phyloP scores from a whole-genome alignment of 2,888 invertebrate genomes.

The Eumacrocentrus americanus region DNA sequence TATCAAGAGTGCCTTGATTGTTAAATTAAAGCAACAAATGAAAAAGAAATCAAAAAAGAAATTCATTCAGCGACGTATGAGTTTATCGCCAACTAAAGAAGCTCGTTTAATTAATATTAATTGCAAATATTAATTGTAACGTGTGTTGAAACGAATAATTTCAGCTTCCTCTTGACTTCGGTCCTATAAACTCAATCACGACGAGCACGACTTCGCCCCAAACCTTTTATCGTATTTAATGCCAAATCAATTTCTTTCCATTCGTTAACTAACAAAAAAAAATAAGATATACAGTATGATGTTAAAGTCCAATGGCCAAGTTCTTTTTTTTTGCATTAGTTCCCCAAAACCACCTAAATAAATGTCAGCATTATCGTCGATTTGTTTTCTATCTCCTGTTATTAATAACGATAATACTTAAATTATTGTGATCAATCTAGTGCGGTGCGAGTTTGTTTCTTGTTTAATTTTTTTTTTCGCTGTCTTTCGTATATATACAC shows the following conservation, averaged over 20 bases:
- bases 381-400: slow-evolving; percentile 2
- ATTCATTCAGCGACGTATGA: background rate
- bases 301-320: no score
- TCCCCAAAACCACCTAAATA: background rate
- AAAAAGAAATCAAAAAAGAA: no score
- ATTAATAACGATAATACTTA: slow-evolving; percentile 9
- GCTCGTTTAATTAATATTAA: background rate
- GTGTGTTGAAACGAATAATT: background rate
- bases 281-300: background rate
- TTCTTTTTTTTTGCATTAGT: no score
- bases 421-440: slow-evolving; percentile 36
- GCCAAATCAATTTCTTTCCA: background rate
- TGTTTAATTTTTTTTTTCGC: slow-evolving; percentile 14
- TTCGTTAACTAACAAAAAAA: background rate
- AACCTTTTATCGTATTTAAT: background rate
- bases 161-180: background rate
- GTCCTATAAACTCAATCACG: slow-evolving; percentile 17
- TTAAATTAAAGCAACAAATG: background rate
- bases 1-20: background rate
- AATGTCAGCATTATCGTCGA: background rate
- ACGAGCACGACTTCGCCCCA: slow-evolving; percentile 4
- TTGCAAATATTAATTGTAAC: background rate
- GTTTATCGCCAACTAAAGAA: slow-evolving; percentile 11
- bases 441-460: slow-evolving; percentile 29
- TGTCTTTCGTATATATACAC: slow-evolving; percentile 5